phyloP scores from a whole-genome alignment of 2,888 invertebrate species.

The Steromphala cineraria region DNA sequence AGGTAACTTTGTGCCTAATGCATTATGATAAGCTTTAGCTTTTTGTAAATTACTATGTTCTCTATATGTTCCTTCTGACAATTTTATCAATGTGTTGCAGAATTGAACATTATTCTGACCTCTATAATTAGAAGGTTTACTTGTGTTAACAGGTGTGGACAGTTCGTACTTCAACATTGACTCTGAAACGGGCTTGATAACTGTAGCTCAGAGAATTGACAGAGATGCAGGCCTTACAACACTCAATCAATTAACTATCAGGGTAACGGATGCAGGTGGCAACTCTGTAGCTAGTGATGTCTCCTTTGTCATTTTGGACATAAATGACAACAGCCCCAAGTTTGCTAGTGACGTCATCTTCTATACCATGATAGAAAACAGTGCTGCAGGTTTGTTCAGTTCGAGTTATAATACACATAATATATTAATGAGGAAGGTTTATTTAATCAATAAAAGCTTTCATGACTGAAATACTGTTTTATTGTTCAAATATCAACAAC shows the following conservation, averaged over 20 bases:
- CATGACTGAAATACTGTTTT: no score
- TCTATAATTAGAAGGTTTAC: no score
- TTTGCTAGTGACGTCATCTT: background rate
- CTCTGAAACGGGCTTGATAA: background rate
- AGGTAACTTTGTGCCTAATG: background rate
- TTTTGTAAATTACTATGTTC: no score
- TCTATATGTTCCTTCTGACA: no score
- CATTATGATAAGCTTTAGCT: no score
- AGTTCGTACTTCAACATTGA: background rate
- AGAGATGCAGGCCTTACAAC: background rate
- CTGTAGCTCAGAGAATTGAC: background rate
- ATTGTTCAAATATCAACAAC: no score
- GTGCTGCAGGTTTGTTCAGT: background rate
- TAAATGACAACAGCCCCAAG: slow-evolving; percentile 1
- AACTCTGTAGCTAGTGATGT: background rate
- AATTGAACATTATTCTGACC: no score
- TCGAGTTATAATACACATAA: no score
- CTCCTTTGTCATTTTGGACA: background rate
- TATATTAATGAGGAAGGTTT: no score
- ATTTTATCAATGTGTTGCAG: no score
- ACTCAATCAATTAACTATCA: background rate
- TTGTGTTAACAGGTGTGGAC: background rate
- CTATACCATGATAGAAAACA: background rate
- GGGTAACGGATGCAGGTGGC: background rate
- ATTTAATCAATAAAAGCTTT: no score